Evolutionary conservation across 2,888 invertebrate species (phyloP).

Genomic region (Elysia crispata): DNA sequence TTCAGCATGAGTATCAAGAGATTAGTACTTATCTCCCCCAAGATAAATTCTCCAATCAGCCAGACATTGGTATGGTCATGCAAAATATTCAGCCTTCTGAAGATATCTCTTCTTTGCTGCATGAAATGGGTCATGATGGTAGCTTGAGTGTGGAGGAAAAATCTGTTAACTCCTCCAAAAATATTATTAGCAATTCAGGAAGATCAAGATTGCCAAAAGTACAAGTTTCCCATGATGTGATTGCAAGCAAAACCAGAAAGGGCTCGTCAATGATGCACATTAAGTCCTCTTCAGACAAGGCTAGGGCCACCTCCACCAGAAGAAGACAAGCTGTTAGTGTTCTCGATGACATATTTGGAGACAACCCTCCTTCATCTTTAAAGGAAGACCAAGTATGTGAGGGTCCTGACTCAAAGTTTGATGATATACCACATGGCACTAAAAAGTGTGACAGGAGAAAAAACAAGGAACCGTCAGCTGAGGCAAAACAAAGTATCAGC

Average conservation of each 20-base stretch:
- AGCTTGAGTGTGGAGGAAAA: no score
- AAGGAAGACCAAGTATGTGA: constrained; percentile 23
- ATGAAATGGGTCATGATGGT: constrained; percentile 35
- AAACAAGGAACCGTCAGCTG: background rate
- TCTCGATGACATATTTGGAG: constrained; percentile 58
- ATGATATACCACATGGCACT: constrained; percentile 43
- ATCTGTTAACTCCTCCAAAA: no score
- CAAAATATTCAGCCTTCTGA: background rate
- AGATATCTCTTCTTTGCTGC: constrained; percentile 39
- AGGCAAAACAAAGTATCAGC: background rate
- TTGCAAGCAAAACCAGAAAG: background rate
- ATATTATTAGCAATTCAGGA: background rate
- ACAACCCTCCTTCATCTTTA: constrained; percentile 6
- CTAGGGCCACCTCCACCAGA: background rate
- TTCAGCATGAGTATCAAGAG: no score
- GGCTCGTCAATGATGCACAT: background rate
- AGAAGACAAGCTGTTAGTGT: constrained; percentile 44
- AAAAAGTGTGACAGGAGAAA: background rate
- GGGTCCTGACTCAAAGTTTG: constrained; percentile 49
- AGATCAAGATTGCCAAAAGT: background rate
- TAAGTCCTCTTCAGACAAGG: background rate
- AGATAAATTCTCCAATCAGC: no score
- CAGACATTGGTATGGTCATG: no score
- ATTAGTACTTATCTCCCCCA: no score
- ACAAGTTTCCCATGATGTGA: background rate